Evolutionary conservation across 2,888 invertebrate species (phyloP), one percentile per base, ranked within the genome.

Genomic region (Barypeithes pellucidus): DNA sequence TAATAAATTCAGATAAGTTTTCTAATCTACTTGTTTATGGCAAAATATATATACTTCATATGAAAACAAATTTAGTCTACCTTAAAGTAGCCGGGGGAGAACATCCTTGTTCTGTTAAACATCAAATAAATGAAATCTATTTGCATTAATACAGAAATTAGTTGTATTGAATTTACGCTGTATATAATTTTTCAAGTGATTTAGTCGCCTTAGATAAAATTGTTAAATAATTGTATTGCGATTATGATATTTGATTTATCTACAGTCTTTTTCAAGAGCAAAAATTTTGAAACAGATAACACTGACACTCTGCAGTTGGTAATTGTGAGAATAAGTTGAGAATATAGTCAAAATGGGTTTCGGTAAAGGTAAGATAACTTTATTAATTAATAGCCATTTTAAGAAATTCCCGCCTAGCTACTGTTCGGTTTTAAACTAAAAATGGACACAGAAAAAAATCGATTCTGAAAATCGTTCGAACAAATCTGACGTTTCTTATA

Each of bases 271-370:
- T 67, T 67, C 24, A 59, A 67, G 45, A 45, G 67, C 41, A 12
- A 67, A 18, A 14, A 47, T 29, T 54, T 54, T 16, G 54, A 54
- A 54, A 54, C 54, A 33, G 16, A 29, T 43, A 62, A 16, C 24
- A 7, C 22, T 20, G 12, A 16, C 52, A 69, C 39, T 65, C 20
- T 47, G 54, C 33, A 43, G 33, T 63, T 22, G 22, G 63, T 33
- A 47, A 22, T 63, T 71, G 65, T 57, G 41, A 9, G 24, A 39
- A 43, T 33, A 29, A 47, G 62, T 62, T 52, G 50, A 9, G 4
- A n/a, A 50, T 12, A 29, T 22, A 29, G 41, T 52, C 33, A 70
- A 57, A 43, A 70, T 70, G 70, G 70, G 70, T 24, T 43, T 29
- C 29, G 70, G 70, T 20, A 59, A 47, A 66, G 67, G 67, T 72